Base-by-base conservation (phyloP, 2,113 vertebrate genomes). In the Nothocercus julius region DNA sequence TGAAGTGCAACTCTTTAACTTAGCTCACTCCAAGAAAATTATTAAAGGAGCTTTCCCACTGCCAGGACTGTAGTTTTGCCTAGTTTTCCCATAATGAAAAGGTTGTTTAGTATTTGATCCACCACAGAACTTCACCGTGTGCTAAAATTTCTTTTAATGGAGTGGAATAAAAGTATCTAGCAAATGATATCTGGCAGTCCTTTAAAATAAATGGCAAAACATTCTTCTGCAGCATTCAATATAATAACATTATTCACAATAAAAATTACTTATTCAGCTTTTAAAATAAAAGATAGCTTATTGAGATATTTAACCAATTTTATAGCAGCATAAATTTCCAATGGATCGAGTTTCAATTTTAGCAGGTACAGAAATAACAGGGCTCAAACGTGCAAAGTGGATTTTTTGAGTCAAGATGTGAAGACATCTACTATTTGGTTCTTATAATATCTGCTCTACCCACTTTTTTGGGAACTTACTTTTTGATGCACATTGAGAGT, bases 401-500 rank as follows among this genome's bases (percentile, higher is more conserved):
- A 67, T 49, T 91, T 59, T 62, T 49, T 87, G 44, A 79, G 10
- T 18, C 5, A 61, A 72, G 12, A 82, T 42, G 14, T 14, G 15
- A 44, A 44, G 13, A 64, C 45, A 36, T 36, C 68, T 79, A n/a
- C 1, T 19, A 58, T 66, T 73, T 49, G 1, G 2, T 89, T 82
- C 15, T 75, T 38, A 36, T 44, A n/a, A 34, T 28, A 7, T 32
- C 34, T 93, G 2, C 1, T 47, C 36, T 74, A 7, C 76, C 30
- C 28, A 32, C 30, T 58, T 58, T 58, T 32, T 17, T 21, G 56
- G 87, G 13, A 18, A 40, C 66, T 79, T 87, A 40, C 72, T 4
- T 82, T 89, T 92, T 0, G 0, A 13, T 18, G 40, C 27, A 44
- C 0, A 0, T n/a, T 27, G 68, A 74, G 12, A 22, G 56, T 1